Percentiles rank a stretch among this genome's conserved stretches.
Conservation (phyloP, 2,113 vertebrate species). For the Saccopteryx bilineata region DNA sequence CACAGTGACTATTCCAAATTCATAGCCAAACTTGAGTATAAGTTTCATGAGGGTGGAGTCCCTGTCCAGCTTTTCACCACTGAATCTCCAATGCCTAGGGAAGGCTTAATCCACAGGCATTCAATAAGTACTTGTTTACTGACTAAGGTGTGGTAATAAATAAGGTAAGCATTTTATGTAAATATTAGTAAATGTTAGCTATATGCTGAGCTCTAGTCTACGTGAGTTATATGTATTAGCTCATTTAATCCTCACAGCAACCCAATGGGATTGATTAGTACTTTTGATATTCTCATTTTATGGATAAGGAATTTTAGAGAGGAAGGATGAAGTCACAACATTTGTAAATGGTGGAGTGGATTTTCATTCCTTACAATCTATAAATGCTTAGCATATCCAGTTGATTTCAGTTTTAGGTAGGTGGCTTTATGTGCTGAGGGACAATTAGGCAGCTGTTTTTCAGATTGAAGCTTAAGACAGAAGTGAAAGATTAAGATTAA, state of each 20-base stretch:
- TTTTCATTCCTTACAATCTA: not conserved
- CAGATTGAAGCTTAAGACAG: not conserved
- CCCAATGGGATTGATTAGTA: not conserved
- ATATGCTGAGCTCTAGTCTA: not conserved
- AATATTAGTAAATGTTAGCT: not conserved
- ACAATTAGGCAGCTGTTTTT: not conserved
- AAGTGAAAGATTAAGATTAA: not conserved
- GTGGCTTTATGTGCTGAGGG: not conserved
- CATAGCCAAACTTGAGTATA: not conserved
- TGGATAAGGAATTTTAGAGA: not conserved
- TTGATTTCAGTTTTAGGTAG: not conserved
- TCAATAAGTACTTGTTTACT: not conserved
- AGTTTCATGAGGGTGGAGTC: not conserved
- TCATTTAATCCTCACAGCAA: not conserved
- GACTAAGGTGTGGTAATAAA: not conserved
- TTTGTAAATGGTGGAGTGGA: not conserved
- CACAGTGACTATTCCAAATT: conserved; percentile 6
- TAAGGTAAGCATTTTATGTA: not conserved
- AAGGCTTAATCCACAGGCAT: not conserved
- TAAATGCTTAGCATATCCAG: not conserved
- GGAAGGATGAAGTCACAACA: not conserved
- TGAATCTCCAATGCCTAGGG: not conserved
- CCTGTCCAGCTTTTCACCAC: not conserved
- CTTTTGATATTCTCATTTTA: conserved; percentile 29
- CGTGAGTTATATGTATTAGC: not conserved